Conservation (phyloP, 35 echinoderm and acorn worm genomes). For the Heliocidaris tuberculata region DNA sequence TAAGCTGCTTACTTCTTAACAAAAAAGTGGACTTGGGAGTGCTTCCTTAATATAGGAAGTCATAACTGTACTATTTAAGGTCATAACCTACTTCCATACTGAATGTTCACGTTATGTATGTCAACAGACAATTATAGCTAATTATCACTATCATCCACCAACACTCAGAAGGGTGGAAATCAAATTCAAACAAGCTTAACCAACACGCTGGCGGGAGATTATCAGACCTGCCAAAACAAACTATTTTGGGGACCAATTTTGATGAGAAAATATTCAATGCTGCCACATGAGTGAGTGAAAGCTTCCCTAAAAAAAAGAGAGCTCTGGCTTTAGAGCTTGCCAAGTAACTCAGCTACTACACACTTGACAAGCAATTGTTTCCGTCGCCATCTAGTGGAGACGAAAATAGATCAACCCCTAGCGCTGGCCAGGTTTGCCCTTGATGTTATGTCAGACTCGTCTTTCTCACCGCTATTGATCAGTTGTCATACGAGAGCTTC, state of each 20-base stretch:
- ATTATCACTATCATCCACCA: not conserved
- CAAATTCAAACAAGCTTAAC: conserved; percentile 12
- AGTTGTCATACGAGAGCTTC: not conserved
- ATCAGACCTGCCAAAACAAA: not conserved
- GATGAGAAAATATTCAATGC: not conserved
- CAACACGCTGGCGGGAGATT: not conserved
- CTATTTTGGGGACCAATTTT: not conserved
- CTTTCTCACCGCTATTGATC: conserved; percentile 9
- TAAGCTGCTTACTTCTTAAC: too few relatives aligned
- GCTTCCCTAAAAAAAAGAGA: not conserved
- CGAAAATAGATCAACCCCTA: conserved; percentile 14
- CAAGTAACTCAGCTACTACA: not conserved
- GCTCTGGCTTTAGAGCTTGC: not conserved
- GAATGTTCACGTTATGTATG: not conserved
- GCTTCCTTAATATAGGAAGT: not conserved
- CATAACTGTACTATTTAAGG: not conserved
- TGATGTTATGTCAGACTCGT: conserved; percentile 22
- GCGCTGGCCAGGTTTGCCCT: not conserved
- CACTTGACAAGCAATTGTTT: conserved; percentile 44
- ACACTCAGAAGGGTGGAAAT: not conserved
- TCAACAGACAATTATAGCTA: not conserved
- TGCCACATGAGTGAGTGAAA: not conserved
- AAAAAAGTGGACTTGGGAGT: too few relatives aligned
- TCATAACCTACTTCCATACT: not conserved
- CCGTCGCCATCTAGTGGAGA: not conserved